These are phyloP conservation scores for Pseudoips prasinana DNA, from an alignment of 2,888 invertebrate genomes.

Conservation along the genomic window DNA sequence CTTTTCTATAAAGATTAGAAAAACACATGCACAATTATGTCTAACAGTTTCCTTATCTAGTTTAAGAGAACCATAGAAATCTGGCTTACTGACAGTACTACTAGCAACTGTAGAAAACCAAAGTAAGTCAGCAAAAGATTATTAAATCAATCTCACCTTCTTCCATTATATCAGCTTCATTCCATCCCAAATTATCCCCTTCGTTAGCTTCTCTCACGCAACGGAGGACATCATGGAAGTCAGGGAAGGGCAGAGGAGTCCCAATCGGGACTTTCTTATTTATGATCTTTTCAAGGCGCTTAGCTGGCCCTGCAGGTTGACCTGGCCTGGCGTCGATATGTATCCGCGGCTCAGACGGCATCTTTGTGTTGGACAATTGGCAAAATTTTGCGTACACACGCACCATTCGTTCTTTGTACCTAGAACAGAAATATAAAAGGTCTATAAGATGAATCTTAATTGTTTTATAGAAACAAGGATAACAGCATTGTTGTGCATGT, in stretches of 20 bases:
- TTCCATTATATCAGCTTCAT: constrained; percentile 67
- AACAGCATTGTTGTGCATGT: no score
- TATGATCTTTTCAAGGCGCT: constrained; percentile 64
- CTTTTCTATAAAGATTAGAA: no score
- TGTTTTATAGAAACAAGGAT: no score
- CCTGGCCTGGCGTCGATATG: constrained; percentile 60
- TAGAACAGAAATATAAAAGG: no score
- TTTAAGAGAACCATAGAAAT: no score
- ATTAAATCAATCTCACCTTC: no score
- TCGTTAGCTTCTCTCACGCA: constrained; percentile 67
- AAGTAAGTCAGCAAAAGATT: no score
- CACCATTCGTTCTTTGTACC: constrained; percentile 74
- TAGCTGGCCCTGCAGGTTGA: constrained; percentile 63
- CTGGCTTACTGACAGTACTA: no score
- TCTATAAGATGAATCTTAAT: no score
- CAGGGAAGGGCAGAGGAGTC: constrained; percentile 72
- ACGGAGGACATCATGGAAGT: constrained; percentile 77
- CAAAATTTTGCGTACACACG: constrained; percentile 83
- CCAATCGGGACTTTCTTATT: constrained; percentile 71
- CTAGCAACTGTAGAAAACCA: no score
- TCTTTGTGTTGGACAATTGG: constrained; percentile 81
- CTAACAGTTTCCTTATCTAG: no score
- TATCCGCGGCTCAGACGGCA: constrained; percentile 70
- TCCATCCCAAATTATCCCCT: constrained; percentile 65
- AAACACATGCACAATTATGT: no score